A percentile compares a stretch with the other conserved stretches of the same genome.
These are phyloP conservation scores for Aethes cnicana DNA, from an alignment of 2,888 invertebrate genomes.

Conservation along the genomic window DNA sequence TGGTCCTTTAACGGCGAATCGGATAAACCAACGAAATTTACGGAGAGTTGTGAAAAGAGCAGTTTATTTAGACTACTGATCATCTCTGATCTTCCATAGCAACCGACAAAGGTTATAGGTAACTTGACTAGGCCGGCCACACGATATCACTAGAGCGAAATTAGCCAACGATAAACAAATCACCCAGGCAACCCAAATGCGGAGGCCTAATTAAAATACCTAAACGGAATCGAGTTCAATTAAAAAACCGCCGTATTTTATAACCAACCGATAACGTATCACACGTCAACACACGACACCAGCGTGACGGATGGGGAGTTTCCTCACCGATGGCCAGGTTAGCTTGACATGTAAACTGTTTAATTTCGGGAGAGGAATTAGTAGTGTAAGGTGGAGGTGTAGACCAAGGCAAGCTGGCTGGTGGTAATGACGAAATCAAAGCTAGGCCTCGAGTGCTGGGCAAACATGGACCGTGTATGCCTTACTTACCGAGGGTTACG, in stretches of 20 bases:
- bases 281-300: slow-evolving; percentile 32
- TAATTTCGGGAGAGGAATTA: background rate
- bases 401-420: slow-evolving; percentile 39
- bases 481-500: slow-evolving; percentile 20
- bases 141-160: background rate
- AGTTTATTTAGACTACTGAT: too few relatives aligned
- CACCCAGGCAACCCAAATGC: slow-evolving; percentile 12
- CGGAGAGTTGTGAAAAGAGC: too few relatives aligned
- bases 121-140: too few relatives aligned
- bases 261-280: slow-evolving; percentile 40
- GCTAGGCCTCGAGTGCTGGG: slow-evolving; percentile 42
- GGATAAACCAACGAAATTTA: too few relatives aligned
- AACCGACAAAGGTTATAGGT: too few relatives aligned
- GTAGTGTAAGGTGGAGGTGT: slow-evolving; percentile 8
- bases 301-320: slow-evolving; percentile 46
- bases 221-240: slow-evolving; percentile 19
- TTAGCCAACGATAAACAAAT: slow-evolving; percentile 8
- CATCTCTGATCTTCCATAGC: too few relatives aligned
- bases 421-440: slow-evolving; percentile 48
- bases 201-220: slow-evolving; percentile 24
- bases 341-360: slow-evolving; percentile 2
- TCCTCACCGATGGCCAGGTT: slow-evolving; percentile 33
- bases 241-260: slow-evolving; percentile 29
- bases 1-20: too few relatives aligned
- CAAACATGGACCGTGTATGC: slow-evolving; percentile 39